phyloP scores from a whole-genome alignment of 2,113 vertebrate species.

The Gymnorhina tibicen region DNA sequence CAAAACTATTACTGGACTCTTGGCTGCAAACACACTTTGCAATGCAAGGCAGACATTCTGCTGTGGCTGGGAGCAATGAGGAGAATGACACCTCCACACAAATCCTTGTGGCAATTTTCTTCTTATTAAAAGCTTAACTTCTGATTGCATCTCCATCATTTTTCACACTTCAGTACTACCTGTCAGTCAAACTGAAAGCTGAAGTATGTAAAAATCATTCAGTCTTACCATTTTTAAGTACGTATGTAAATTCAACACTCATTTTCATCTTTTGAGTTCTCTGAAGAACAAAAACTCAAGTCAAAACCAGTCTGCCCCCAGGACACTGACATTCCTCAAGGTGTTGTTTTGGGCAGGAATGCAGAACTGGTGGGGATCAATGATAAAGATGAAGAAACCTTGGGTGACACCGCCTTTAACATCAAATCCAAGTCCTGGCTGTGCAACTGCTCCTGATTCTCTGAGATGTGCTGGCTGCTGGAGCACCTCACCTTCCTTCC shows the following conservation, averaged over 20 bases:
- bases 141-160: constrained; percentile 20
- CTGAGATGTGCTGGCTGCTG: background rate
- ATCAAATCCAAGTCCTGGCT: background rate
- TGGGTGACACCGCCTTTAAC: background rate
- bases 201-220: background rate
- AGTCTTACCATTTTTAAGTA: background rate
- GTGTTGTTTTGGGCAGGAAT: background rate
- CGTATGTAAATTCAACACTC: background rate
- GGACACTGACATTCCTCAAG: background rate
- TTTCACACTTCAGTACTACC: background rate
- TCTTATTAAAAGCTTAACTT: constrained; percentile 31
- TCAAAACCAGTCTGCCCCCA: background rate
- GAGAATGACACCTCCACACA: background rate
- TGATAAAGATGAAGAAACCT: background rate
- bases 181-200: background rate
- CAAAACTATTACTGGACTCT: background rate
- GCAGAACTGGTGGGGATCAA: background rate
- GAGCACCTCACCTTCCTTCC: background rate
- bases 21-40: background rate
- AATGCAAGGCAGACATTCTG: background rate
- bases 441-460: background rate
- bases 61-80: background rate
- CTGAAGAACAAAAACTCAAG: background rate
- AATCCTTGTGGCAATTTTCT: background rate
- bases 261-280: background rate